phyloP scores from a whole-genome alignment of 2,888 invertebrate species.

The Nomada ruficornis region DNA sequence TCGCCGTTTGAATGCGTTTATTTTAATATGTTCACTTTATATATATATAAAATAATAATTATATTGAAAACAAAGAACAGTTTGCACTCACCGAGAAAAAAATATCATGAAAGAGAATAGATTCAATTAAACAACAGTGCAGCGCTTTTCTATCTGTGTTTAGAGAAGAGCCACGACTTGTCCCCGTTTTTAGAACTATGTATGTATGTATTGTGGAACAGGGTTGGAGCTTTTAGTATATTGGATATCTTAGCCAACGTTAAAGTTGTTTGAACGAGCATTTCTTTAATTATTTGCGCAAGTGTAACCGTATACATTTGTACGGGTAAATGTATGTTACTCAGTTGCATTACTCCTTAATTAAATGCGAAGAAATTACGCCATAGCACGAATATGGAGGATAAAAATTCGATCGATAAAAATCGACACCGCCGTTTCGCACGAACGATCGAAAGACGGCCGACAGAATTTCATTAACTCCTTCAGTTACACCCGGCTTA shows the following conservation, averaged over 20 bases:
- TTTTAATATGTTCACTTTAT: too few species aligned
- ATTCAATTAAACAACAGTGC: background rate
- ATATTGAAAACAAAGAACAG: background rate
- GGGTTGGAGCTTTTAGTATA: slow-evolving; percentile 27
- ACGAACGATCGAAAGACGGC: background rate
- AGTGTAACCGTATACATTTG: too few species aligned
- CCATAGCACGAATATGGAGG: background rate
- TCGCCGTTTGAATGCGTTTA: background rate
- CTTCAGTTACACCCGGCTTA: slow-evolving; percentile 32
- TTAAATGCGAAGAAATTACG: background rate
- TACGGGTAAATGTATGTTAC: too few species aligned
- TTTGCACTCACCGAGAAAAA: background rate
- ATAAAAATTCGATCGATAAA: background rate
- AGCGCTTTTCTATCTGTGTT: background rate
- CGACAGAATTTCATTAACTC: slow-evolving; percentile 41
- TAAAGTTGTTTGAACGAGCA: background rate
- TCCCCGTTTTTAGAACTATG: background rate
- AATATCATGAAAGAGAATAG: background rate
- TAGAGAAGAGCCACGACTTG: slow-evolving; percentile 9
- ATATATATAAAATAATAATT: too few species aligned
- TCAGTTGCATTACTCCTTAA: background rate
- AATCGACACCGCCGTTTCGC: background rate
- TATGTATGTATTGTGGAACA: background rate
- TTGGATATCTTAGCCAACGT: slow-evolving; percentile 6
- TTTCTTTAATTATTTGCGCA: slow-evolving; percentile 20